A percentile compares a stretch with the other conserved stretches of the same genome.
Conservation (phyloP, 2,797 vertebrate species). For the Hippocampus kuda region DNA sequence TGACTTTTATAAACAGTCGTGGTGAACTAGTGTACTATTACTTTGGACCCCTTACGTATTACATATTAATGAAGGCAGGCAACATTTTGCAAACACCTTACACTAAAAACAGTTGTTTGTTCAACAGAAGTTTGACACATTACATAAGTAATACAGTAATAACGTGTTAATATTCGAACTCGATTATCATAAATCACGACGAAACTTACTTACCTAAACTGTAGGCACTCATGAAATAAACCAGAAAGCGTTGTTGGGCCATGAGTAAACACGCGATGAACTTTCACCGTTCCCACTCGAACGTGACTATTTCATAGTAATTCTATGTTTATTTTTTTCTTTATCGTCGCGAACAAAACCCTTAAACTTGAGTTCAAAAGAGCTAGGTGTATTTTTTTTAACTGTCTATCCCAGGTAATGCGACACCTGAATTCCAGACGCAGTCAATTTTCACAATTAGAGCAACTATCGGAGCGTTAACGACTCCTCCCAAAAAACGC, state of each 20-base stretch:
- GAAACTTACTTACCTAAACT: conserved; percentile 24
- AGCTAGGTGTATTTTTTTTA: too few relatives aligned
- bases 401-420: not conserved
- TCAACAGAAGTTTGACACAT: not conserved
- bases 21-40: not conserved
- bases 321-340: not conserved
- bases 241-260: not conserved
- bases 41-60: conserved; percentile 2
- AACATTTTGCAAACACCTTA: not conserved
- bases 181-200: not conserved
- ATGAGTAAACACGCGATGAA: conserved; percentile 4
- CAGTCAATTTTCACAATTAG: not conserved
- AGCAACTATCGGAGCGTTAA: too few relatives aligned
- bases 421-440: not conserved
- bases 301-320: not conserved
- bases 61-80: not conserved
- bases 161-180: not conserved
- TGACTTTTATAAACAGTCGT: not conserved
- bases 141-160: not conserved
- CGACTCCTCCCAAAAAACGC: not conserved
- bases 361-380: too few relatives aligned
- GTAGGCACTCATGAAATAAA: rapidly evolving
- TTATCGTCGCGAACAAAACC: not conserved
- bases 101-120: not conserved
- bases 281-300: conserved; percentile 3